Percentiles rank a stretch among this genome's conserved stretches.
phyloP scores from a whole-genome alignment of 2,113 vertebrate species.

The Delphinus delphis region DNA sequence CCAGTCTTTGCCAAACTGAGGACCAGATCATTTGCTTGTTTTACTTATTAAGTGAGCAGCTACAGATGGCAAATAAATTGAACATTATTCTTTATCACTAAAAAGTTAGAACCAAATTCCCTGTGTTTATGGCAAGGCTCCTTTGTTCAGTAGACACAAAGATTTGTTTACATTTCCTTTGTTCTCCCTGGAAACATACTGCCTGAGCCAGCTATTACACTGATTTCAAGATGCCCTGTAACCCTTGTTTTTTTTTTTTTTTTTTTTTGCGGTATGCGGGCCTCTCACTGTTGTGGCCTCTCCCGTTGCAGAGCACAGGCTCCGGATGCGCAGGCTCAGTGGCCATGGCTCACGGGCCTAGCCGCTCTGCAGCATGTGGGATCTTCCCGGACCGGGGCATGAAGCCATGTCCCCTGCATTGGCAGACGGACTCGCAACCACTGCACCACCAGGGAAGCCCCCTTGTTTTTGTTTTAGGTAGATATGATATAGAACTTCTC shows the following conservation, averaged over 20 bases:
- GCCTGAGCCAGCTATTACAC: background rate
- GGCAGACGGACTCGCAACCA: no score
- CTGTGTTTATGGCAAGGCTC: background rate
- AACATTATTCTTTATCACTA: background rate
- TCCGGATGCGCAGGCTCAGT: no score
- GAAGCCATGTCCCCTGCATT: no score
- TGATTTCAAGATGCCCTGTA: background rate
- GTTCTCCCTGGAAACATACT: background rate
- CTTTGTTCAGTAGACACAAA: background rate
- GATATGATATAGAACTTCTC: background rate
- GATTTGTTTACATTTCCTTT: conserved; percentile 28
- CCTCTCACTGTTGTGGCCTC: no score
- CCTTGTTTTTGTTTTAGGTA: background rate
- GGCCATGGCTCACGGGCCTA: no score
- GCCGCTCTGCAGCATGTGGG: no score
- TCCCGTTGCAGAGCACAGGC: no score
- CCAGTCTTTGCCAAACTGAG: background rate
- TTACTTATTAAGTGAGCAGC: background rate
- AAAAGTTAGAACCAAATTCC: conserved; percentile 4
- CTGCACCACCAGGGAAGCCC: no score
- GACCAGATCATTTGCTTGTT: conserved; percentile 20
- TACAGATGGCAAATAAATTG: background rate
- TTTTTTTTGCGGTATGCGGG: background rate
- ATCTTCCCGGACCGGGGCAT: no score
- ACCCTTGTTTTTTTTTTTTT: background rate